These are phyloP conservation scores for Myiozetetes cayanensis DNA, from an alignment of 2,113 vertebrate genomes.

Conservation along the genomic window DNA sequence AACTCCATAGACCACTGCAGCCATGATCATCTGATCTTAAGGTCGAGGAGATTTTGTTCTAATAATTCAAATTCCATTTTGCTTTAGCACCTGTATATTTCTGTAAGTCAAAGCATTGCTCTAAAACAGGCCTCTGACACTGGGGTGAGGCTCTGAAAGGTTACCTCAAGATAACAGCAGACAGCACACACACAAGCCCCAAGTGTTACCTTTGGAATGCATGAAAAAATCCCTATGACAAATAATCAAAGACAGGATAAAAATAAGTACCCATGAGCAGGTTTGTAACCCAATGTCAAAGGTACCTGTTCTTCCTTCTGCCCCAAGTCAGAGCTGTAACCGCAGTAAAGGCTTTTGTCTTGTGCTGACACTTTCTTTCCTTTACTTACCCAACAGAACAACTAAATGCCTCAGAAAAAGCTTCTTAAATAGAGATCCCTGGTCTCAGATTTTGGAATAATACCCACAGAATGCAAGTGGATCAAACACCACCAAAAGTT, in stretches of 20 bases:
- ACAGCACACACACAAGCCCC: not conserved
- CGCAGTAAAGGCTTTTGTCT: not conserved
- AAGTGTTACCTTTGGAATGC: not conserved
- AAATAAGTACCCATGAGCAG: not conserved
- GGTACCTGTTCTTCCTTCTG: not conserved
- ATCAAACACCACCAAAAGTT: not conserved
- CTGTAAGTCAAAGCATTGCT: not conserved
- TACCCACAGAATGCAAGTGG: not conserved
- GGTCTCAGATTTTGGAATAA: not conserved
- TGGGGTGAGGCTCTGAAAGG: not conserved
- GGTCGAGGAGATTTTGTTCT: not conserved
- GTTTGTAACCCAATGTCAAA: not conserved
- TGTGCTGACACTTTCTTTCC: not conserved
- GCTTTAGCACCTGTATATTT: not conserved
- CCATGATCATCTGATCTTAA: not conserved
- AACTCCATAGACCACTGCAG: not conserved
- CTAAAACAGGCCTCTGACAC: not conserved
- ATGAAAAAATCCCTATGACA: not conserved
- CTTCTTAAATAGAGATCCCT: not conserved
- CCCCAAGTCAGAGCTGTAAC: not conserved
- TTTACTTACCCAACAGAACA: not conserved
- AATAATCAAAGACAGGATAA: not conserved
- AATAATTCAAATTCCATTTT: not conserved
- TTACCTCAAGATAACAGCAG: not conserved
- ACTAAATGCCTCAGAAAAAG: not conserved